Evolutionary conservation across 2,888 invertebrate genomes (phyloP).

Genomic region (Lordiphosa andalusiaca): DNA sequence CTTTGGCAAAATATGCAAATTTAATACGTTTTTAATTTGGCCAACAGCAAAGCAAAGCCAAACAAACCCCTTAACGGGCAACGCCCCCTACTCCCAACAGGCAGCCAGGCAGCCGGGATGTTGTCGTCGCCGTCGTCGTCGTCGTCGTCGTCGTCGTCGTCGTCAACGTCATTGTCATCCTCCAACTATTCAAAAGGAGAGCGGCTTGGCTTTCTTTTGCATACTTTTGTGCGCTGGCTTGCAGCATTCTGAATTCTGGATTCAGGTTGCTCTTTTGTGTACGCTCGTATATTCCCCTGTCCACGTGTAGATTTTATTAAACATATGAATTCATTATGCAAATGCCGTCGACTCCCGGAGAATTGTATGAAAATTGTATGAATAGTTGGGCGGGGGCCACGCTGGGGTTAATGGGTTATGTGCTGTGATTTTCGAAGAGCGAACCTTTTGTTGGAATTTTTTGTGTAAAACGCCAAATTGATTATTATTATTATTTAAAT

Average conservation of each 20-base stretch:
- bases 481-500: slow-evolving; percentile 41
- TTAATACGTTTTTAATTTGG: slow-evolving; percentile 76
- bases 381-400: slow-evolving; percentile 50
- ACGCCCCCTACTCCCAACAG: background rate
- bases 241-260: slow-evolving; percentile 20
- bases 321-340: slow-evolving; percentile 77
- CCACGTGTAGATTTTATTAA: slow-evolving; percentile 73
- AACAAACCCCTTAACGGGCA: slow-evolving; percentile 2
- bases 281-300: slow-evolving; percentile 41
- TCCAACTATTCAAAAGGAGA: slow-evolving; percentile 40
- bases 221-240: slow-evolving; percentile 45
- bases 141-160: slow-evolving; percentile 25
- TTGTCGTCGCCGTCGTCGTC: slow-evolving; percentile 15
- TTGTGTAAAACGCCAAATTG: slow-evolving; percentile 68
- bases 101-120: background rate
- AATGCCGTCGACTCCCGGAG: slow-evolving; percentile 41
- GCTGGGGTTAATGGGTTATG: slow-evolving; percentile 66
- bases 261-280: slow-evolving; percentile 43
- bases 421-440: slow-evolving; percentile 62
- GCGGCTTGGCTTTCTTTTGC: slow-evolving; percentile 31
- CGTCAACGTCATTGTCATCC: slow-evolving; percentile 43
- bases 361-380: slow-evolving; percentile 62
- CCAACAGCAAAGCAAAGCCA: slow-evolving; percentile 24
- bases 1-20: slow-evolving; percentile 62
- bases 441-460: slow-evolving; percentile 51